These are phyloP conservation scores for Microchirus variegatus DNA, from an alignment of 2,797 vertebrate species.

Conservation along the genomic window DNA sequence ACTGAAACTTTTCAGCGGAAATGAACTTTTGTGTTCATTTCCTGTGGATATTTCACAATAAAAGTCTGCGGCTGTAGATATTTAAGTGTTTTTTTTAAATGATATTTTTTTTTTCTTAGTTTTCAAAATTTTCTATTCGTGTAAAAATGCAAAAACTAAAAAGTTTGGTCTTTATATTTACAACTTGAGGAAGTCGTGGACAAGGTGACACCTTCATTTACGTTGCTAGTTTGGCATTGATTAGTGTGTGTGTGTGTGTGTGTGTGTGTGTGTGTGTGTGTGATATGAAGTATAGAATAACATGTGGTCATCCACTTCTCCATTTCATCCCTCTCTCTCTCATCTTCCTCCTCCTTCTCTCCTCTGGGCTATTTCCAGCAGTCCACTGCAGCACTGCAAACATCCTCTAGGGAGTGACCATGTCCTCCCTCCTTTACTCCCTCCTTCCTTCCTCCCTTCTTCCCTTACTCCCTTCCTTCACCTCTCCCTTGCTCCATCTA, in stretches of 20 bases:
- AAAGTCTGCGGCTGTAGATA: too few species aligned
- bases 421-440: slow-evolving; percentile 55
- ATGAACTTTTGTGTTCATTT: too few species aligned
- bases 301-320: slow-evolving; percentile 35
- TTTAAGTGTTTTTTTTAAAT: too few species aligned
- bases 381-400: slow-evolving; percentile 70
- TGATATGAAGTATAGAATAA: slow-evolving; percentile 17
- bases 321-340: slow-evolving; percentile 10
- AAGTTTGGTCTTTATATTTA: too few species aligned
- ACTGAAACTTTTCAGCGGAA: too few species aligned
- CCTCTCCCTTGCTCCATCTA: slow-evolving; percentile 42
- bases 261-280: slow-evolving; percentile 43
- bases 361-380: slow-evolving; percentile 72
- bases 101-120: too few species aligned
- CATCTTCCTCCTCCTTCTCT: slow-evolving; percentile 22
- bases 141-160: too few species aligned
- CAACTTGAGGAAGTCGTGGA: too few species aligned
- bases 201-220: too few species aligned
- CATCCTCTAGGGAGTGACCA: slow-evolving; percentile 68
- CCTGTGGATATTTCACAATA: too few species aligned
- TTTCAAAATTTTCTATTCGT: too few species aligned
- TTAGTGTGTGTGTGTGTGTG: slow-evolving; percentile 37
- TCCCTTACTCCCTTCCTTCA: slow-evolving; percentile 48
- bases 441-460: slow-evolving; percentile 36
- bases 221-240: too few species aligned